Evolutionary conservation across 2,113 vertebrate species (phyloP), one percentile per base, ranked within the genome.

Genomic region (Brachyhypopomus gauderio): DNA sequence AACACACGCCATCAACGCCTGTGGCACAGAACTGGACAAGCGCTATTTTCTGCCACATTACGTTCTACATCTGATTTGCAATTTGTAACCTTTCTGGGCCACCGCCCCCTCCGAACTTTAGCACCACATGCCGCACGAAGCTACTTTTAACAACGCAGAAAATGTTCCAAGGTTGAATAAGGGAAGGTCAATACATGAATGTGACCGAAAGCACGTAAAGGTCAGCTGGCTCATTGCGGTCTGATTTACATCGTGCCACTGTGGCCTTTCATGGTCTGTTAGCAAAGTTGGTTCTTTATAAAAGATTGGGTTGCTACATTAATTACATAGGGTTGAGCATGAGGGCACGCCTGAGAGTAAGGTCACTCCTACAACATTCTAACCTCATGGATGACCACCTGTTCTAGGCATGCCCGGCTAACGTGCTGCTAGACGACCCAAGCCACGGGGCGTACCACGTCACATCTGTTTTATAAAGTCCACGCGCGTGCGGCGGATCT

Each of bases 351-450:
- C n/a, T n/a, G n/a, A n/a, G n/a, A n/a, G n/a, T n/a, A n/a, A n/a
- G n/a, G n/a, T n/a, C n/a, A n/a, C n/a, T 41, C n/a, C 34, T 59
- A 22, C 55, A 25, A 19, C 25, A 71, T 59, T 59, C 23, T 59
- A 71, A 59, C 38, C 52, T 71, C 55, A n/a, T n/a, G n/a, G n/a
- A n/a, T 59, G 52, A n/a, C 66, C 56, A 41, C n/a, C 11, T 23
- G 77, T 70, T 63, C 48, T 30, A 27, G 58, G 45, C 38, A 16
- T 70, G 64, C 20, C 69, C 27, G 25, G 52, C 48, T 36, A 59
- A 70, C 64, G 19, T 38, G 20, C 2, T 56, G 64, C 19, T 63
- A 64, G 17, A 22, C 45, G 38, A 78, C 17, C 62, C 75, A 48
- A 52, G 75, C 14, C 23, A 64, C 23, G 59, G 23, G 59, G 22